phyloP scores from a whole-genome alignment of 2,113 vertebrate species.

The Heteronetta atricapilla region DNA sequence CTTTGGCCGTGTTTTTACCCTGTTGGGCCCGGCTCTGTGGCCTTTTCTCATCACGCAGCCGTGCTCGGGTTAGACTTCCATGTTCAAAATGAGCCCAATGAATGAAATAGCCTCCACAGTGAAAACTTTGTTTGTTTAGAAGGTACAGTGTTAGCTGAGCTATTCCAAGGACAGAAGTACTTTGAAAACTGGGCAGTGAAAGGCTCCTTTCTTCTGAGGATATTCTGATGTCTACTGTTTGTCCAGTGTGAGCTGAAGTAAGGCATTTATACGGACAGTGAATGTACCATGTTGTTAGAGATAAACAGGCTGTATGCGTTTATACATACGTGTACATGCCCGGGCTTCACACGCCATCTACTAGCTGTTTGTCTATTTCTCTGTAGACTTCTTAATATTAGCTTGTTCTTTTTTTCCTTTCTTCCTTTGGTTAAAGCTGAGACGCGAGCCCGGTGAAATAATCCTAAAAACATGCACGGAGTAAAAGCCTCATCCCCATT shows the following conservation, averaged over 20 bases:
- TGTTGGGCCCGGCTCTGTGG: neutral
- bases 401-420: neutral
- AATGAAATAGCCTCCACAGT: neutral
- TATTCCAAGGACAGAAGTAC: neutral
- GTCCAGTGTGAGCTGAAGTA: neutral
- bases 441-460: neutral
- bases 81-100: neutral
- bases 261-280: neutral
- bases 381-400: neutral
- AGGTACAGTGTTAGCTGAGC: neutral
- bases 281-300: neutral
- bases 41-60: fast-evolving
- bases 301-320: neutral
- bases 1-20: neutral
- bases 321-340: neutral
- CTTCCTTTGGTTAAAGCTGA: neutral
- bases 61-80: neutral
- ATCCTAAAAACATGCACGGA: fast-evolving
- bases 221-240: neutral
- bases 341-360: neutral
- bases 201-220: neutral
- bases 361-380: neutral
- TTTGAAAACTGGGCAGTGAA: neutral
- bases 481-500: neutral
- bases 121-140: neutral